A percentile compares a stretch with the other conserved stretches of the same genome.
phyloP scores from a whole-genome alignment of 2,797 vertebrate species.

The Lycodopsis pacificus region DNA sequence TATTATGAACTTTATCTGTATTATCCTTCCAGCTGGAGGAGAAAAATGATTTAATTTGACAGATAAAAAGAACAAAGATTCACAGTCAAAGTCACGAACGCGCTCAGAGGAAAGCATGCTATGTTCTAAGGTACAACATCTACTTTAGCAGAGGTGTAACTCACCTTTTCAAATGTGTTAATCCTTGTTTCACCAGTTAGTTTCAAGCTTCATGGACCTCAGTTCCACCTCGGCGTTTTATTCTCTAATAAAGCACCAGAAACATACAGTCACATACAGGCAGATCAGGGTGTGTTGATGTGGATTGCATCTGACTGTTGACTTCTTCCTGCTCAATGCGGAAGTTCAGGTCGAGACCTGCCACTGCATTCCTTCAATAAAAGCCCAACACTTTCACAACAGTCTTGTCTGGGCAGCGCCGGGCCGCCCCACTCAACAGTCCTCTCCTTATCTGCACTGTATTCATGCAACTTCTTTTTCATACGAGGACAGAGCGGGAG shows the following conservation, averaged over 20 bases:
- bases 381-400: conserved; percentile 71
- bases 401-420: conserved; percentile 54
- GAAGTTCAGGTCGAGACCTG: conserved; percentile 88
- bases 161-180: conserved; percentile 68
- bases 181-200: conserved; percentile 45
- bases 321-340: conserved; percentile 82
- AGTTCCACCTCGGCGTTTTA: conserved; percentile 18
- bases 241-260: conserved; percentile 32
- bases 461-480: neutral
- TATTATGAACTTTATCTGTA: neutral
- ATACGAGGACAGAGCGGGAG: neutral
- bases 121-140: neutral
- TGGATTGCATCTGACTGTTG: conserved; percentile 62
- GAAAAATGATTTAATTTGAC: neutral
- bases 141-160: conserved; percentile 34
- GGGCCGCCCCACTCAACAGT: conserved; percentile 1
- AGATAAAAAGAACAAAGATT: neutral
- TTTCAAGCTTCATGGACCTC: conserved; percentile 50
- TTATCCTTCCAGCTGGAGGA: neutral
- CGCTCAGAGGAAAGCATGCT: neutral
- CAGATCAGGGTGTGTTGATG: conserved; percentile 57
- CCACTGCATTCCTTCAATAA: conserved; percentile 75
- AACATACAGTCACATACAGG: conserved; percentile 21
- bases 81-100: neutral
- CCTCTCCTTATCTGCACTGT: conserved; percentile 47